Evolutionary conservation across 2,113 vertebrate species (phyloP).

Genomic region (Lycaon pictus): DNA sequence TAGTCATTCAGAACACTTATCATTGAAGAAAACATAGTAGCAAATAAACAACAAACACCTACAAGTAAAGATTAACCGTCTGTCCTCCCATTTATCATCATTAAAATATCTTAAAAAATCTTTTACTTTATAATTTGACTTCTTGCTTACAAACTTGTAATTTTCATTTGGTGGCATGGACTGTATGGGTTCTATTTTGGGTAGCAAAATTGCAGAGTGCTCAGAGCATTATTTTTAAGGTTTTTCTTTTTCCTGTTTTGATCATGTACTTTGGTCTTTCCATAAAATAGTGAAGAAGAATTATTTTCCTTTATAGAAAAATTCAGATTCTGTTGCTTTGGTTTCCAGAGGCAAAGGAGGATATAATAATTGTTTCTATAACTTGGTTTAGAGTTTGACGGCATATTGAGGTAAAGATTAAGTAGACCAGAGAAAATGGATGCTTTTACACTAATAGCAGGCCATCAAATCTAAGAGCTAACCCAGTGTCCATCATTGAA

Average conservation of each 20-base stretch:
- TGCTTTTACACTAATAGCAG: neutral
- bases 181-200: constrained; percentile 79
- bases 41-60: constrained; percentile 37
- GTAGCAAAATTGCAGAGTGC: constrained; percentile 78
- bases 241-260: constrained; percentile 79
- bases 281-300: constrained; percentile 69
- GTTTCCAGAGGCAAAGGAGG: neutral
- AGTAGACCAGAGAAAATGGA: neutral
- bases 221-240: constrained; percentile 80
- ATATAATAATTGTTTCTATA: neutral
- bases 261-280: constrained; percentile 40
- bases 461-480: neutral
- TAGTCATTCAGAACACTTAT: constrained; percentile 29
- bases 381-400: constrained; percentile 34
- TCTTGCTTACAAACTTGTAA: constrained; percentile 73
- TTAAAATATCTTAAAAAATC: constrained; percentile 52
- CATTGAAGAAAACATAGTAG: constrained; percentile 28
- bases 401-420: neutral
- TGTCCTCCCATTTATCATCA: constrained; percentile 46
- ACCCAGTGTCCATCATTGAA: neutral
- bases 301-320: constrained; percentile 65
- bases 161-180: constrained; percentile 79
- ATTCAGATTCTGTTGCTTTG: constrained; percentile 49
- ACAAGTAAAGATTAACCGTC: neutral
- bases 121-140: constrained; percentile 75